Conservation (phyloP, 2,888 invertebrate species). For the Rhaphigaster nebulosa region DNA sequence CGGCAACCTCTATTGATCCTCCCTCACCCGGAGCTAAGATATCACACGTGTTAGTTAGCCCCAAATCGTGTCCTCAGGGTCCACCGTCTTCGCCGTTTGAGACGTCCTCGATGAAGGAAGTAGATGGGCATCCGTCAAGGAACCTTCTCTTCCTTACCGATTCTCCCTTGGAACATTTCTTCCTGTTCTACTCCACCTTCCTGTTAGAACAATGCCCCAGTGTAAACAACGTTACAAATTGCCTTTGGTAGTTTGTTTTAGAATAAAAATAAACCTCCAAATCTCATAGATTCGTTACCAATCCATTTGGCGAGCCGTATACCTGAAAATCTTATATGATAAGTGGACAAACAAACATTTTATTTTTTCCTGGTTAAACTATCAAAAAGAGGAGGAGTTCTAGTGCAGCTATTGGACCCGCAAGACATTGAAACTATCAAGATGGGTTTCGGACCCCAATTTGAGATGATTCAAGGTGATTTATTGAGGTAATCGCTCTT, state of each 20-base stretch:
- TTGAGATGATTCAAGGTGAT: too few relatives aligned
- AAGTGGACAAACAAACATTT: too few relatives aligned
- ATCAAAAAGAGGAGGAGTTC: too few relatives aligned
- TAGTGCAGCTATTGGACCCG: too few relatives aligned
- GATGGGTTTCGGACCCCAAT: too few relatives aligned
- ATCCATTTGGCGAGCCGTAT: too few relatives aligned
- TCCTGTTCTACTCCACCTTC: not conserved
- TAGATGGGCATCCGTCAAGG: not conserved
- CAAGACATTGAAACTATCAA: too few relatives aligned
- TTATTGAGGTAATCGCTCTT: too few relatives aligned
- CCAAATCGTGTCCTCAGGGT: not conserved
- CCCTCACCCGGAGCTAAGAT: conserved; percentile 41
- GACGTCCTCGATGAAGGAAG: not conserved
- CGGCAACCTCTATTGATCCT: conserved; percentile 53
- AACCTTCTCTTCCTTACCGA: not conserved
- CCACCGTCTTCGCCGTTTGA: not conserved
- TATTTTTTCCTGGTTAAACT: too few relatives aligned
- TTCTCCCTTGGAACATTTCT: not conserved
- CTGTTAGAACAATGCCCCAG: not conserved
- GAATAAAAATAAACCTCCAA: not conserved
- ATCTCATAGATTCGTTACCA: not conserved
- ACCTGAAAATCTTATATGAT: too few relatives aligned
- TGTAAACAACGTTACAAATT: not conserved
- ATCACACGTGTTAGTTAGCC: conserved; percentile 57
- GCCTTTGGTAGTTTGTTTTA: not conserved